phyloP scores from a whole-genome alignment of 2,888 invertebrate genomes.

The Agrochola lychnidis region DNA sequence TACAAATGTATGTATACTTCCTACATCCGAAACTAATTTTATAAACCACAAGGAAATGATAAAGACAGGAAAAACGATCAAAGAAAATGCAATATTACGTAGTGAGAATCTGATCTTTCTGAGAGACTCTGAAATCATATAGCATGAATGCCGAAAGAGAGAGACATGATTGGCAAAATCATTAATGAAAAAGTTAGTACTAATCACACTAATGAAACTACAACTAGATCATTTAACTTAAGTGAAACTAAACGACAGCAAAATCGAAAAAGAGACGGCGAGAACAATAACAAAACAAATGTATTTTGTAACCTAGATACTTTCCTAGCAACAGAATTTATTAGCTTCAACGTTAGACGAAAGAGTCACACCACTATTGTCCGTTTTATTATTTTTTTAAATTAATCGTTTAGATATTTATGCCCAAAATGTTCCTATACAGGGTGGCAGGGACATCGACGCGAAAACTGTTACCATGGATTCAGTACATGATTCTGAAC shows the following conservation, averaged over 20 bases:
- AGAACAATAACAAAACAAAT: constrained; percentile 50
- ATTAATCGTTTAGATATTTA: not conserved
- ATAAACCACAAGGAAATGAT: not conserved
- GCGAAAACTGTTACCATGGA: no score
- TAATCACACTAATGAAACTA: constrained; percentile 2
- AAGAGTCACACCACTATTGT: constrained; percentile 16
- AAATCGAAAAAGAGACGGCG: constrained; percentile 26
- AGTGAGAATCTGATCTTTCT: not conserved
- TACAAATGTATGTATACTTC: not conserved
- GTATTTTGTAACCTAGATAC: constrained; percentile 55
- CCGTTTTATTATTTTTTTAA: constrained; percentile 2
- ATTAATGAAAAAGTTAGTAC: not conserved
- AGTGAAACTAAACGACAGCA: constrained; percentile 29
- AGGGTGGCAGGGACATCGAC: no score
- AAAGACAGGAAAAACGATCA: not conserved
- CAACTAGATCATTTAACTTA: constrained; percentile 19
- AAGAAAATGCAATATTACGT: not conserved
- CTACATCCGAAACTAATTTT: not conserved
- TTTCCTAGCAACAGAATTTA: constrained; percentile 46
- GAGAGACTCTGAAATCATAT: not conserved
- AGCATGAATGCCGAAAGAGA: not conserved
- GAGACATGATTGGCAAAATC: not conserved
- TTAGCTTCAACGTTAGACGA: constrained; percentile 15
- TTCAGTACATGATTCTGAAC: no score
- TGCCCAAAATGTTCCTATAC: not conserved